Evolutionary conservation across 2,113 vertebrate species (phyloP), one percentile per base, ranked within the genome.

Genomic region (Muntiacus reevesi): DNA sequence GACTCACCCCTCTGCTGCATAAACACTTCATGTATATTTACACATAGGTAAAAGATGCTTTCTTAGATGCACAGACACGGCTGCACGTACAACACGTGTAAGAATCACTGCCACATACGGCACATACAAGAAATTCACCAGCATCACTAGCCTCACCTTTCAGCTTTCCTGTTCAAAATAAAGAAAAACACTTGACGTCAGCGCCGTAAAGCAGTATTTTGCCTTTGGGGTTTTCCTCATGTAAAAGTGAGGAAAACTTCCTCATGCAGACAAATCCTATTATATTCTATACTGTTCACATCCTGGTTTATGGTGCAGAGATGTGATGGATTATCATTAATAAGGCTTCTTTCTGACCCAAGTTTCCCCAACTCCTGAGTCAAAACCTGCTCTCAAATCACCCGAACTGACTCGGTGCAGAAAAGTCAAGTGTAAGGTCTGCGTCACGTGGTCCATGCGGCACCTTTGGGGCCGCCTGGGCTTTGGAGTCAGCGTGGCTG

Each of bases 251-350:
- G 55, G 52, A 14, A 11, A 25, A 2, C 55, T 7, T 25, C 15
- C 2, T 16, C 55, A 10, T 2, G 4, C 1, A 60, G 28, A 40
- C 25, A 55, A 23, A 23, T 4, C 45, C 81, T 5, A 2, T 25
- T 2, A 1, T 1, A 3, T 6, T 16, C 71, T 30, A 1, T 0
- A 11, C 23, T 85, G 0, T 6, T 17, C 0, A 1, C 0, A 0
- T 7, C 36, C 81, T 1, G 57, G 27, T 1, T 45, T 4, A 14
- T 2, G 13, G 8, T 3, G 28, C 59, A 10, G 55, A 27, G 15
- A 8, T 2, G 3, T 0, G 6, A 27, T 1, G 1, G 14, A 17
- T 7, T 30, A 9, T 2, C 28, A 16, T 2, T 8, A 8, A 28
- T 1, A 8, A 6, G 15, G 55, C 25, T 89, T 9, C 40, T 3